These are phyloP conservation scores for Hypolimnas misippus DNA, from an alignment of 2,888 invertebrate genomes.

Conservation along the genomic window DNA sequence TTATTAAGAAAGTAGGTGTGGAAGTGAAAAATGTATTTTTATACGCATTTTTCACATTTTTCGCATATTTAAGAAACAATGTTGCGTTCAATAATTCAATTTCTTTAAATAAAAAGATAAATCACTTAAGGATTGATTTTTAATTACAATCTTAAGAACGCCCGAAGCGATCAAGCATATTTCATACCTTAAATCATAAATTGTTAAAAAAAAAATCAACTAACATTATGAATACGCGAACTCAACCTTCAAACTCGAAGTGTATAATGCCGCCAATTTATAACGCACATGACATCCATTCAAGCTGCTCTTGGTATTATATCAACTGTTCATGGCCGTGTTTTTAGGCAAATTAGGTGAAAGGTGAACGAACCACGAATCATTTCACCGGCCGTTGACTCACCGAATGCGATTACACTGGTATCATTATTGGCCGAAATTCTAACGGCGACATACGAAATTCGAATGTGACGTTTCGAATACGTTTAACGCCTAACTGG, in stretches of 20 bases:
- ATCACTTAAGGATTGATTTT: slow-evolving; percentile 5
- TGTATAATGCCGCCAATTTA: slow-evolving; percentile 48
- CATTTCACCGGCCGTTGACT: slow-evolving; percentile 74
- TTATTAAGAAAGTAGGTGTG: background rate
- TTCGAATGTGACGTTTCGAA: slow-evolving; percentile 49
- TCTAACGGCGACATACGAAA: slow-evolving; percentile 57
- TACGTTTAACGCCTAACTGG: slow-evolving; percentile 46
- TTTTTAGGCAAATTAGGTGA: slow-evolving; percentile 76
- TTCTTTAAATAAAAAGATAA: background rate
- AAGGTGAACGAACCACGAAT: slow-evolving; percentile 65
- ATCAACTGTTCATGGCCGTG: slow-evolving; percentile 56
- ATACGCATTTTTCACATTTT: background rate
- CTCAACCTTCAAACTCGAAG: slow-evolving; percentile 35
- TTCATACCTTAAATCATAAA: slow-evolving; percentile 32
- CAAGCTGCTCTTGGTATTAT: slow-evolving; percentile 46
- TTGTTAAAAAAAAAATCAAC: slow-evolving; percentile 20
- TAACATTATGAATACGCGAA: slow-evolving; percentile 25
- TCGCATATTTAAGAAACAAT: background rate
- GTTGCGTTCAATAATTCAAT: background rate
- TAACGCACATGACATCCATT: slow-evolving; percentile 40
- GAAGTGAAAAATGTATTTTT: background rate
- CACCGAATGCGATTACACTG: slow-evolving; percentile 62
- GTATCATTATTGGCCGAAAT: slow-evolving; percentile 72
- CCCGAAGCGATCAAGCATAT: slow-evolving; percentile 19
- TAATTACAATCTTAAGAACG: background rate